These are phyloP conservation scores for Echeneis naucrates DNA, from an alignment of 2,797 vertebrate genomes.

Conservation along the genomic window DNA sequence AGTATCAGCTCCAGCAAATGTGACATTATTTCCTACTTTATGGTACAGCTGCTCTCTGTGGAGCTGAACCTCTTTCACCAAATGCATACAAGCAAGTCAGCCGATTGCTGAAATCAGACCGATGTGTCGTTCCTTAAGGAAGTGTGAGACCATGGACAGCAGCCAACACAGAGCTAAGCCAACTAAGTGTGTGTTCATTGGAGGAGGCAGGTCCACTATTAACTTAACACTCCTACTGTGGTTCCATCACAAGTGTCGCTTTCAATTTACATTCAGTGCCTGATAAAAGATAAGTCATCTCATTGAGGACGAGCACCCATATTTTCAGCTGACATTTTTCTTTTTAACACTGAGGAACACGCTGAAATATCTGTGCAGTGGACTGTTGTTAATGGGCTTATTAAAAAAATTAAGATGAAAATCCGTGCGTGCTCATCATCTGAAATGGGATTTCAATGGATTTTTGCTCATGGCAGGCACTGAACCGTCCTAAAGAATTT, in stretches of 20 bases:
- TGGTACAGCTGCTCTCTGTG: not conserved
- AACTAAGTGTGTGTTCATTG: not conserved
- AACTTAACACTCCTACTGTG: not conserved
- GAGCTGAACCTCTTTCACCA: not conserved
- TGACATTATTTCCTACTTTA: not conserved
- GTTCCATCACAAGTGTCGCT: not conserved
- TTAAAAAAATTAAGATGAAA: not conserved
- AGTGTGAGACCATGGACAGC: not conserved
- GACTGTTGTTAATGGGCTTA: not conserved
- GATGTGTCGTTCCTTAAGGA: not conserved
- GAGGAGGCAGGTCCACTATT: not conserved
- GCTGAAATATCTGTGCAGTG: not conserved
- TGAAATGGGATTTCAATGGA: not conserved
- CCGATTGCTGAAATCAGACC: not conserved
- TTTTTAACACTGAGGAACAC: not conserved
- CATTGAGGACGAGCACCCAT: not conserved
- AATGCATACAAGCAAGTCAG: not conserved
- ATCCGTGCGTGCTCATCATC: not conserved
- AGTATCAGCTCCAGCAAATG: not conserved
- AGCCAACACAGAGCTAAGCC: not conserved
- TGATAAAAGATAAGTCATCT: not conserved
- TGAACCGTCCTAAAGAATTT: not conserved
- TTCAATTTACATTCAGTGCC: not conserved
- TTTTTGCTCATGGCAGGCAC: not conserved
- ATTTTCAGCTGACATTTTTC: not conserved